Evolutionary conservation across 2,113 vertebrate species (phyloP).

Genomic region (Anoura caudifer): DNA sequence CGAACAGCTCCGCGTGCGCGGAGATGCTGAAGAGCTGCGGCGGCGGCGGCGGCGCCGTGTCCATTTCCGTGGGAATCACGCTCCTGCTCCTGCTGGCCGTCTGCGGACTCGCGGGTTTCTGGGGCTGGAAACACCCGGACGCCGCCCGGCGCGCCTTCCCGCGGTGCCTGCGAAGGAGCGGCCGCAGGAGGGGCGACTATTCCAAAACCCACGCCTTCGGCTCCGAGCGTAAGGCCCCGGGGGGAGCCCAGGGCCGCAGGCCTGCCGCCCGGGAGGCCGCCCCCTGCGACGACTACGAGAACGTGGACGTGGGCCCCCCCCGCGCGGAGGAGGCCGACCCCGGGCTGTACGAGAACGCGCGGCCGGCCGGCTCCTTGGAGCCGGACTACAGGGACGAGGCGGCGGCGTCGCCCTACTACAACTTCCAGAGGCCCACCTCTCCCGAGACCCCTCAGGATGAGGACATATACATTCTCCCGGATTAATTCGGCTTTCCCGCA

Average conservation of each 20-base stretch:
- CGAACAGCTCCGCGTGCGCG: background rate
- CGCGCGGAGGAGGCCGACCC: background rate
- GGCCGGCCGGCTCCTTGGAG: background rate
- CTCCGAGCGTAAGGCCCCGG: background rate
- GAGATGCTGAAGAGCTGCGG: constrained; percentile 24
- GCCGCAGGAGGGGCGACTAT: background rate
- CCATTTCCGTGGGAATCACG: background rate
- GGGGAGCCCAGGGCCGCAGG: background rate
- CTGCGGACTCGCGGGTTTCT: constrained; percentile 55
- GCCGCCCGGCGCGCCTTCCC: background rate
- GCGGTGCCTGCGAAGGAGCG: constrained; percentile 36
- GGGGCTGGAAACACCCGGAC: constrained; percentile 29
- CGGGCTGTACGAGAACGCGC: constrained; percentile 59
- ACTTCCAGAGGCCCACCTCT: background rate
- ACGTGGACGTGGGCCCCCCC: background rate
- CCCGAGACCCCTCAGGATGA: constrained; percentile 38
- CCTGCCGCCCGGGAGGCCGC: too few relatives aligned
- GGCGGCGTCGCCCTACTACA: background rate
- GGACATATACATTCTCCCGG: constrained; percentile 70
- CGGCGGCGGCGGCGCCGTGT: background rate
- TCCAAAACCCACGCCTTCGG: background rate
- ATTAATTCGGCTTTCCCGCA: background rate
- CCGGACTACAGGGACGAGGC: constrained; percentile 49
- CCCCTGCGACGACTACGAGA: constrained; percentile 50
- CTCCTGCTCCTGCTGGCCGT: constrained; percentile 39